A percentile compares a stretch with the other conserved stretches of the same genome.
These are phyloP conservation scores for Cuculus canorus DNA, from an alignment of 2,797 vertebrate species.

Conservation along the genomic window DNA sequence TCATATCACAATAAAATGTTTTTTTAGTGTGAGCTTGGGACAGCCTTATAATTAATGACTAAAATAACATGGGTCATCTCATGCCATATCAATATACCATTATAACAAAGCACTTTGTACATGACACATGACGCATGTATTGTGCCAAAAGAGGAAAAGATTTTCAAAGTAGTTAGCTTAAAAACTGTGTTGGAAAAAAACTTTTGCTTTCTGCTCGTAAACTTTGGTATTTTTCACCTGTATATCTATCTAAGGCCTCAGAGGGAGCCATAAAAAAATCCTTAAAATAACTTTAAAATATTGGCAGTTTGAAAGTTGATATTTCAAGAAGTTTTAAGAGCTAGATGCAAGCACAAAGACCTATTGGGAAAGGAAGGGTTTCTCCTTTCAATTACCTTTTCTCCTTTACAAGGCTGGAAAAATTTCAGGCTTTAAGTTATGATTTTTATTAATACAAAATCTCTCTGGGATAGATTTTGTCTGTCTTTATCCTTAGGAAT, in stretches of 20 bases:
- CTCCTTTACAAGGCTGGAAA: background rate
- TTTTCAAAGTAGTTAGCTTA: slow-evolving; percentile 8
- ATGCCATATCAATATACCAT: background rate
- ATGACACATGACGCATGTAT: background rate
- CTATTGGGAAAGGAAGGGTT: background rate
- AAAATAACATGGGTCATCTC: background rate
- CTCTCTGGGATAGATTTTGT: background rate
- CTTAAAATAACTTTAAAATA: slow-evolving; percentile 35
- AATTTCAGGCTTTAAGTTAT: background rate
- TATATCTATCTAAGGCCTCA: background rate
- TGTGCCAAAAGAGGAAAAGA: slow-evolving; percentile 11
- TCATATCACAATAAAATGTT: background rate
- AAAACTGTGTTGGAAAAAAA: background rate
- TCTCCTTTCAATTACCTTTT: slow-evolving; percentile 37
- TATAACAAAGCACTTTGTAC: background rate
- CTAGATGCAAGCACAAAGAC: background rate
- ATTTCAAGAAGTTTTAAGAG: slow-evolving; percentile 37
- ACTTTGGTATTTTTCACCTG: slow-evolving; percentile 29
- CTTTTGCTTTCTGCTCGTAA: background rate
- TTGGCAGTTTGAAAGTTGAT: slow-evolving; percentile 25
- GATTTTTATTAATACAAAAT: slow-evolving; percentile 37
- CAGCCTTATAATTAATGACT: background rate
- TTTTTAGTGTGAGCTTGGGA: background rate
- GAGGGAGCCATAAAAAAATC: slow-evolving; percentile 6
- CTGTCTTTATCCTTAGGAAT: slow-evolving; percentile 1